These are phyloP conservation scores for Lophochroa leadbeateri DNA, from an alignment of 2,113 vertebrate genomes.

Conservation along the genomic window DNA sequence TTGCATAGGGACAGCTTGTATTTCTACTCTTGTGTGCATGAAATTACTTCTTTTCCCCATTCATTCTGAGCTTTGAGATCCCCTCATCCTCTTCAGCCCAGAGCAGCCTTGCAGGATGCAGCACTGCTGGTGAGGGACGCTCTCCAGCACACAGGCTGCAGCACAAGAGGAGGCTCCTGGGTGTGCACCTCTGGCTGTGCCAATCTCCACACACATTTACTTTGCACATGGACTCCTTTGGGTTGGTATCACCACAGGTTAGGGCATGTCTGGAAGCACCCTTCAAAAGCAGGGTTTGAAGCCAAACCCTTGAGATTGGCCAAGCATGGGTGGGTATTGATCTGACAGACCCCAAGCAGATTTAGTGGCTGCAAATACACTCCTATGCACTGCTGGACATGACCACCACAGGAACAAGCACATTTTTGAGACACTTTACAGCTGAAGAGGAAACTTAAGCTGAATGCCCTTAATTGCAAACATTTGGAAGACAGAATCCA, in stretches of 20 bases:
- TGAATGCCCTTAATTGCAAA: not conserved
- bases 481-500: not conserved
- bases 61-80: not conserved
- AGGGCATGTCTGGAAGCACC: not conserved
- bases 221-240: not conserved
- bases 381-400: not conserved
- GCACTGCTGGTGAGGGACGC: fast-evolving
- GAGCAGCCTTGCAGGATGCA: not conserved
- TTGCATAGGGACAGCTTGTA: not conserved
- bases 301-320: not conserved
- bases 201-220: not conserved
- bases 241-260: not conserved
- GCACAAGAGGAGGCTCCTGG: not conserved
- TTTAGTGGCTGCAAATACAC: not conserved
- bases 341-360: not conserved
- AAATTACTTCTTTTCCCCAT: not conserved
- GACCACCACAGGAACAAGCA: not conserved
- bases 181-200: not conserved
- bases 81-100: no score
- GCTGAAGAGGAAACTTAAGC: not conserved
- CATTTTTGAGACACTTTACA: not conserved
- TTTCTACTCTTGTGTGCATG: not conserved
- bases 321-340: not conserved
- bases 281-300: not conserved
- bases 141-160: not conserved